Base-by-base conservation (phyloP, 2,113 vertebrate genomes). In the Theristicus caerulescens region DNA sequence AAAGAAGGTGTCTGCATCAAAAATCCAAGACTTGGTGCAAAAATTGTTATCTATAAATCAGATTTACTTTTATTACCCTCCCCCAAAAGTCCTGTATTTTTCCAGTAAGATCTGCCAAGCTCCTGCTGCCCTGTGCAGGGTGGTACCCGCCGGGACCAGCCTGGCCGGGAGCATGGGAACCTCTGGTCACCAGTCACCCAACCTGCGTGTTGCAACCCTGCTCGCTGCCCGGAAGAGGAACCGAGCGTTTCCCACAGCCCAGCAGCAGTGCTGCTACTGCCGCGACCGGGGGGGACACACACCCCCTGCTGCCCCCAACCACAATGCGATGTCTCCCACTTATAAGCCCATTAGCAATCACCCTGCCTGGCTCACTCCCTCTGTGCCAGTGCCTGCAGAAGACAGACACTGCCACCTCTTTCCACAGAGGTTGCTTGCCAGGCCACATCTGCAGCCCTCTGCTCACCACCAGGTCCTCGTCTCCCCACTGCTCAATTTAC, bases 261-360 rank as follows among this genome's bases (percentile, higher is more conserved):
- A 3, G 54, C 1, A 7, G 46, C 61, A 66, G 34, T 0, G 54
- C 29, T 55, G 34, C 42, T n/a, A 9, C 4, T 40, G 66, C 34
- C 21, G 25, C 2, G 24, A 29, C 22, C 0, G 0, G n/a, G 32
- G 0, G n/a, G 32, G 51, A 34, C 15, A 58, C 10, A 13, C 14
- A 29, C 19, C 40, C 40, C 40, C 40, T 42, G 40, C 40, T 42
- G 14, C 38, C 31, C 16, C 16, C 38, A 42, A 34, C 22, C 64
- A 66, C 0, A 0, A 20, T 7, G 8, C 1, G 0, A 9, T 7
- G 10, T 34, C 52, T 79, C 79, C 61, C 1, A 0, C 47, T 55
- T 26, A 58, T 4, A 49, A 69, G 29, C 14, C 20, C 27, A 29
- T 14, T 2, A 69, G 54, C 52, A 22, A 27, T 17, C 51, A 38